Conservation (phyloP, 2,113 vertebrate genomes). For the Vimba vimba region DNA sequence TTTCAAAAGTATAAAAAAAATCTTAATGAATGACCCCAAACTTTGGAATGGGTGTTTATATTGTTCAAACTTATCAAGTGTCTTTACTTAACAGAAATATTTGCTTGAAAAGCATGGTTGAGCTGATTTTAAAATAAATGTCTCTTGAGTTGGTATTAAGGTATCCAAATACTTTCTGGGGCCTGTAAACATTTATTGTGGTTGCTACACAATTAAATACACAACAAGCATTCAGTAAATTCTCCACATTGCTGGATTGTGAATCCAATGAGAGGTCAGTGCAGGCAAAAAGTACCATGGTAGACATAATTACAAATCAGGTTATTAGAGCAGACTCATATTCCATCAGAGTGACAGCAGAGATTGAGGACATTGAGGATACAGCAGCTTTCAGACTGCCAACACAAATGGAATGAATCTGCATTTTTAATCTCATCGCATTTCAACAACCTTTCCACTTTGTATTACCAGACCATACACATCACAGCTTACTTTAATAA, state of each 20-base stretch:
- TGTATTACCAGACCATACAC: conserved; percentile 1
- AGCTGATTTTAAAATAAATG: too few relatives aligned
- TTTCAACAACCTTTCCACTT: background rate
- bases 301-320: conserved; percentile 17
- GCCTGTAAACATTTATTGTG: too few relatives aligned
- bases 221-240: too few relatives aligned
- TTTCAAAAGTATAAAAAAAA: too few relatives aligned
- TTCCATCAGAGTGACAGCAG: conserved; percentile 30
- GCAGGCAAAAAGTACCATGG: background rate
- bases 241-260: background rate
- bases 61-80: too few relatives aligned
- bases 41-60: too few relatives aligned
- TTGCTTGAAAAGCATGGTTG: too few relatives aligned
- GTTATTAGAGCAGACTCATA: conserved; percentile 21
- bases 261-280: background rate
- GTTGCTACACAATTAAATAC: too few relatives aligned
- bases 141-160: too few relatives aligned
- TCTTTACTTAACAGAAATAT: too few relatives aligned
- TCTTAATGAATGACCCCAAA: too few relatives aligned
- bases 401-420: conserved; percentile 17
- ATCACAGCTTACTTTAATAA: background rate
- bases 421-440: background rate
- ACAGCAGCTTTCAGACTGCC: background rate
- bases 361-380: background rate
- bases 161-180: too few relatives aligned